phyloP scores from a whole-genome alignment of 2,888 invertebrate genomes.

The Hyalella azteca region DNA sequence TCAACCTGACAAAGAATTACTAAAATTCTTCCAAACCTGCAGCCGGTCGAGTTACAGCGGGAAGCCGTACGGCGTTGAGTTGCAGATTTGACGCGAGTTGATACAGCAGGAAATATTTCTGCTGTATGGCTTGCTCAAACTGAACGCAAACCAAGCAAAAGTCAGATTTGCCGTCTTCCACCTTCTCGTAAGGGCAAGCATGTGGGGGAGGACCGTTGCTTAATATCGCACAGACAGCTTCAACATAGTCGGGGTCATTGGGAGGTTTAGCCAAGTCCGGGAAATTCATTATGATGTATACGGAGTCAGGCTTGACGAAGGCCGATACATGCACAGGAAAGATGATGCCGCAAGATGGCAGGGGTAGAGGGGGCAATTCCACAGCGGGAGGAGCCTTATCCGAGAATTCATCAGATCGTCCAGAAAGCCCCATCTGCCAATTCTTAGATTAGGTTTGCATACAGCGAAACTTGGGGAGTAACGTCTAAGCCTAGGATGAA shows the following conservation, averaged over 20 bases:
- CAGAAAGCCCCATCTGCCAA: no score
- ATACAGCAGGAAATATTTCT: conserved; percentile 5
- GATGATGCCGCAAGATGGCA: conserved; percentile 10
- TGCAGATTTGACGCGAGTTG: neutral
- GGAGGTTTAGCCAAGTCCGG: neutral
- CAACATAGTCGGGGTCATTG: neutral
- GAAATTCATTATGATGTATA: neutral
- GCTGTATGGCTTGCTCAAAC: conserved; percentile 20
- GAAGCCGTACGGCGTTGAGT: neutral
- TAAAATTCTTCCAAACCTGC: neutral
- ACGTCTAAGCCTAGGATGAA: no score
- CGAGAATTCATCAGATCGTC: no score
- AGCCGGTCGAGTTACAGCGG: neutral
- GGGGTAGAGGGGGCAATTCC: neutral
- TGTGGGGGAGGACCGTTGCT: neutral
- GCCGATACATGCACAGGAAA: neutral
- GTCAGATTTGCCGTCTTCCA: neutral
- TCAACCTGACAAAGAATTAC: no score
- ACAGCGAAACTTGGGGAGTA: no score
- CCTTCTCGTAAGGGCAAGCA: neutral
- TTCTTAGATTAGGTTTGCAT: no score
- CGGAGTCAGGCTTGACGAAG: neutral
- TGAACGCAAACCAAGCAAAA: conserved; percentile 1
- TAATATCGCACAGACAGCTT: neutral
- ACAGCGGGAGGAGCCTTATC: neutral